Percentiles rank a stretch among this genome's conserved stretches.
Conservation (phyloP, 2,888 invertebrate species). For the Meta bourneti region DNA sequence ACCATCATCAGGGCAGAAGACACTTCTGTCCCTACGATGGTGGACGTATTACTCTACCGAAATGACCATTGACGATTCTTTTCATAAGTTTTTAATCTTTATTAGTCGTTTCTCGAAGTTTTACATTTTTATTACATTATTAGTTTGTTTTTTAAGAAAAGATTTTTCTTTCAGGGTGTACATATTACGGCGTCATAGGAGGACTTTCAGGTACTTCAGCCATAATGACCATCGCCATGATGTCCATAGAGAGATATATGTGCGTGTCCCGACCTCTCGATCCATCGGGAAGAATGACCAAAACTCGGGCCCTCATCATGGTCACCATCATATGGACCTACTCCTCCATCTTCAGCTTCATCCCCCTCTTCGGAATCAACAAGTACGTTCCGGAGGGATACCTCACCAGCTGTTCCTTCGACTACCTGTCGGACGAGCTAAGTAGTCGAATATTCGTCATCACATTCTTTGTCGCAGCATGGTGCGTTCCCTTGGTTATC, state of each 20-base stretch:
- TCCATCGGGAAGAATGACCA: constrained; percentile 83
- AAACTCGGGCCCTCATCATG: constrained; percentile 84
- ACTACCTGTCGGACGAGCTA: constrained; percentile 86
- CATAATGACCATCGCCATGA: constrained; percentile 89
- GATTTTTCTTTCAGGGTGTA: constrained; percentile 84
- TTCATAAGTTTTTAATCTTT: no score
- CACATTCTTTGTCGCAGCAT: constrained; percentile 86
- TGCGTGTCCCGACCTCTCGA: constrained; percentile 90
- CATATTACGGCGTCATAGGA: constrained; percentile 89
- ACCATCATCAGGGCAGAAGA: no score
- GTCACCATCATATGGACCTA: constrained; percentile 85
- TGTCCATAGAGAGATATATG: constrained; percentile 90
- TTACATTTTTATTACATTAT: no score
- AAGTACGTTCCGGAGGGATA: constrained; percentile 91
- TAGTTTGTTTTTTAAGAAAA: no score
- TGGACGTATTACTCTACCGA: no score
- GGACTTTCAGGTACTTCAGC: constrained; percentile 90
- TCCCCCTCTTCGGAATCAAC: constrained; percentile 88
- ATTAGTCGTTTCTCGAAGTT: no score
- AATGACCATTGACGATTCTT: no score
- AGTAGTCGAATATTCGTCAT: constrained; percentile 87
- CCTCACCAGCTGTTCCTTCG: constrained; percentile 91
- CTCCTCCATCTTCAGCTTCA: constrained; percentile 85
- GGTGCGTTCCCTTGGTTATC: constrained; percentile 86
- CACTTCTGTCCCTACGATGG: no score